Base-by-base conservation (phyloP, 2,113 vertebrate species). In the Xenopus laevis region DNA sequence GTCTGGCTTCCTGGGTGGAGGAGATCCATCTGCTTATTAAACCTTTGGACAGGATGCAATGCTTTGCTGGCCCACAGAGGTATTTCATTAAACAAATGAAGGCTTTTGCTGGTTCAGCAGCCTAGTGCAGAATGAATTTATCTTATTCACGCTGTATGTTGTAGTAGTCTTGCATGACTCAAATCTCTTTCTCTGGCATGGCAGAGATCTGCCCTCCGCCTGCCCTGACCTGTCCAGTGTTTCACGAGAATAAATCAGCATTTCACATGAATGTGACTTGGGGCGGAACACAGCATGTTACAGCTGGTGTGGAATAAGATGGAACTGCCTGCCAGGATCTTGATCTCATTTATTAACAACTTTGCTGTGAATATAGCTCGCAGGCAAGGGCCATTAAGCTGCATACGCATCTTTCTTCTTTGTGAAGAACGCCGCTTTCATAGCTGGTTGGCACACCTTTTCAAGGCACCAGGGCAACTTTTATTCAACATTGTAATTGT, bases 41-140 rank as follows among this genome's bases (percentile, higher is more conserved):
- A 57, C 50, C 27, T 55, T 55, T 65, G 71, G 60, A 63, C 61
- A 72, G 71, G 71, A 72, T 65, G 61, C 23, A 53, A 55, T 72
- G 47, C 61, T 64, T 23, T 50, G 59, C 70, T 46, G 63, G 64
- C 72, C 63, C 71, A 60, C 16, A 67, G 33, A 65, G 52, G 71
- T 59, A 74, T 60, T 74, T 74, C 21, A 74, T 74, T 20, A 61
- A 74, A 74, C 44, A 68, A 68, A 65, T 72, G 47, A 72, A 67
- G 16, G 20, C 40, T 74, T 74, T 67, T 61, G 21, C 64, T 74
- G 72, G 44, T 52, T 66, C 55, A 72, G 71, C 61, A 44, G 62
- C 71, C 47, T 30, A 30, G 10, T 33, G 45, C 33, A 61, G 63
- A 61, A 20, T 47, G 44, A 20, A 60, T 67, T 67, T 46, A 13